These are phyloP conservation scores for Pandion haliaetus DNA, from an alignment of 2,113 vertebrate genomes.

Conservation along the genomic window DNA sequence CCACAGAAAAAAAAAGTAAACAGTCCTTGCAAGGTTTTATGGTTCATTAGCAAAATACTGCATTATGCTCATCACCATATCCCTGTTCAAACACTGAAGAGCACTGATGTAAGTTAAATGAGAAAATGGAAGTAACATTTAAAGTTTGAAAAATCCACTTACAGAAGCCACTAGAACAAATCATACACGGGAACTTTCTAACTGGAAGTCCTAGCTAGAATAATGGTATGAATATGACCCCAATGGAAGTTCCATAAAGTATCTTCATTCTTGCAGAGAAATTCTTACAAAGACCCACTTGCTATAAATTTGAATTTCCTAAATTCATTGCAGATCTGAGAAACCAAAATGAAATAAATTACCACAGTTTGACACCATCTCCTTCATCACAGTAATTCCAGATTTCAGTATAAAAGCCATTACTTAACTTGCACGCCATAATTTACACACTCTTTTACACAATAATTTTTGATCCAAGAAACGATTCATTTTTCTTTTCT, in stretches of 20 bases:
- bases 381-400: slow-evolving; percentile 54
- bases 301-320: slow-evolving; percentile 61
- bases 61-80: slow-evolving; percentile 14
- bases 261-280: slow-evolving; percentile 40
- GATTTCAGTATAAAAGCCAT: slow-evolving; percentile 65
- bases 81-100: slow-evolving; percentile 3
- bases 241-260: slow-evolving; percentile 28
- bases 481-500: slow-evolving; percentile 61
- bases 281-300: slow-evolving; percentile 31
- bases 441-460: slow-evolving; percentile 69
- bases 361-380: slow-evolving; percentile 41
- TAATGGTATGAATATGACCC: slow-evolving; percentile 50
- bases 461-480: slow-evolving; percentile 58
- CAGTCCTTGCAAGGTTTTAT: neutral
- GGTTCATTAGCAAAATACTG: slow-evolving; percentile 39
- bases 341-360: slow-evolving; percentile 70
- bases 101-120: slow-evolving; percentile 27
- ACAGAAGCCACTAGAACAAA: slow-evolving; percentile 46
- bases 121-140: slow-evolving; percentile 22
- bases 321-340: slow-evolving; percentile 57
- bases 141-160: slow-evolving; percentile 54
- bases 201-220: slow-evolving; percentile 37
- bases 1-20: neutral
- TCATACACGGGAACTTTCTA: slow-evolving; percentile 32
- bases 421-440: slow-evolving; percentile 49